A percentile compares a stretch with the other conserved stretches of the same genome.
Conservation (phyloP, 2,113 vertebrate genomes). For the Acanthisitta chloris region DNA sequence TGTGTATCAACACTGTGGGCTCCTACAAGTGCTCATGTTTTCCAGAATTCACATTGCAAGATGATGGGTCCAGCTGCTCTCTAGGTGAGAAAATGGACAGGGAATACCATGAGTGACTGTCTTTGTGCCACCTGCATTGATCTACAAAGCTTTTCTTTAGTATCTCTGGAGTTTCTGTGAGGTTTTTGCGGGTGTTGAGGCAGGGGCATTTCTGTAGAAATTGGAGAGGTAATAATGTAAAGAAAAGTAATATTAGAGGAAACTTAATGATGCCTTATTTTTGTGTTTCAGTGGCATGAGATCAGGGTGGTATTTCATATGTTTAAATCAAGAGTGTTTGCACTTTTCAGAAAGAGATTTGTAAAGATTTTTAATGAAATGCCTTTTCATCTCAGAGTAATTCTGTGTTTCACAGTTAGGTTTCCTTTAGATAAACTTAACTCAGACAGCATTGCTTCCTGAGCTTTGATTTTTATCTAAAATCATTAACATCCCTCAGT, state of each 20-base stretch:
- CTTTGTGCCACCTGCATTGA: background rate
- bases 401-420: background rate
- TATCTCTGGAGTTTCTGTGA: background rate
- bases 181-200: background rate
- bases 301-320: background rate
- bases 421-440: conserved; percentile 64
- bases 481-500: conserved; percentile 23
- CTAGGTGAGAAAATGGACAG: conserved; percentile 73
- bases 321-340: background rate
- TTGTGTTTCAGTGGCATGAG: background rate
- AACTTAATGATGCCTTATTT: background rate
- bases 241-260: background rate
- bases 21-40: conserved; percentile 87
- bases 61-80: conserved; percentile 81
- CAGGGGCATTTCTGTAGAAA: background rate
- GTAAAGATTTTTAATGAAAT: background rate
- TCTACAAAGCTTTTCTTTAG: background rate
- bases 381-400: background rate
- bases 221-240: background rate
- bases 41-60: conserved; percentile 82
- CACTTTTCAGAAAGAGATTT: background rate
- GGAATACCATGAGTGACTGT: background rate
- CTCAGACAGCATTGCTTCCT: conserved; percentile 65
- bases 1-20: conserved; percentile 84
- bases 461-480: conserved; percentile 37